Conservation (phyloP, 2,888 invertebrate species). For the Mongoloraphidia duomilia region DNA sequence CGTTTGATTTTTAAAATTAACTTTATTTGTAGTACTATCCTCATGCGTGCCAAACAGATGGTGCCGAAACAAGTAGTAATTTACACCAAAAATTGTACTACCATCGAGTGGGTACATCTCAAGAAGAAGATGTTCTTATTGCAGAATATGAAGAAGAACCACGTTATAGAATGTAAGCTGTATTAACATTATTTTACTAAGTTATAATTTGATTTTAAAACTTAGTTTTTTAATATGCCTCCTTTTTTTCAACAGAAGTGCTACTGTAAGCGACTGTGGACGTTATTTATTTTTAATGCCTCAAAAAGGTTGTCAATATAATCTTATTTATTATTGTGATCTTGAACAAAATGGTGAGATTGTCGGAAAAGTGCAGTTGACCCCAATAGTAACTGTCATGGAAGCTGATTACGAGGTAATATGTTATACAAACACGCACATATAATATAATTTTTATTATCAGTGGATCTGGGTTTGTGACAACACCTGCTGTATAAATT, state of each 20-base stretch:
- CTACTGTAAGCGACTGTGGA: conserved; percentile 83
- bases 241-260: conserved; percentile 44
- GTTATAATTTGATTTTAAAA: neutral
- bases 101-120: conserved; percentile 75
- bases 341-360: conserved; percentile 50
- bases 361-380: conserved; percentile 47
- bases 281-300: conserved; percentile 72
- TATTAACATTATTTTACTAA: neutral
- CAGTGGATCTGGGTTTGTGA: too few species aligned
- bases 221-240: conserved; percentile 2
- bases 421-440: neutral
- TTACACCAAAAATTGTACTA: conserved; percentile 89
- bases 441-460: neutral
- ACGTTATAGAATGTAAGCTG: conserved; percentile 75
- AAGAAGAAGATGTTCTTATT: conserved; percentile 71
- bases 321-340: conserved; percentile 74
- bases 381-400: conserved; percentile 72
- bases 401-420: conserved; percentile 86
- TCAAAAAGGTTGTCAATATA: conserved; percentile 81
- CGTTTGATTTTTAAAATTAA: conserved; percentile 1
- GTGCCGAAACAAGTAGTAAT: conserved; percentile 78
- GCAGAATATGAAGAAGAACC: conserved; percentile 87
- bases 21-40: conserved; percentile 53
- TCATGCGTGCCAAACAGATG: conserved; percentile 72
- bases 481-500: too few species aligned